These are phyloP conservation scores for Leptatherina wallacei DNA, from an alignment of 2,797 vertebrate species.

Conservation along the genomic window DNA sequence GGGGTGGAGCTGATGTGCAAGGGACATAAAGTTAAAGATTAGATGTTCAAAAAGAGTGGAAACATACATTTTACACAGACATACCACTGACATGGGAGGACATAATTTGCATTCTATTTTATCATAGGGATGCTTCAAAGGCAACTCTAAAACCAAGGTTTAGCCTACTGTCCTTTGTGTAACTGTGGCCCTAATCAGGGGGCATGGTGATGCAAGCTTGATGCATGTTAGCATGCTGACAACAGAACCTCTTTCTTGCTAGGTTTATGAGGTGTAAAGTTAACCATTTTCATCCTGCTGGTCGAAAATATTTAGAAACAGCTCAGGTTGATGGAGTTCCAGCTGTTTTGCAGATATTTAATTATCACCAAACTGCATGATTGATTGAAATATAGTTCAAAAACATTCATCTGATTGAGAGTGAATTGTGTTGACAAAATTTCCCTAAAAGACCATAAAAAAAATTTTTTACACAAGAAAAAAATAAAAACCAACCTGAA, in stretches of 20 bases:
- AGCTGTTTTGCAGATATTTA: background rate
- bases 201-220: background rate
- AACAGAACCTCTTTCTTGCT: background rate
- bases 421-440: background rate
- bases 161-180: background rate
- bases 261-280: background rate
- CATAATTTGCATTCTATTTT: slow-evolving; percentile 29
- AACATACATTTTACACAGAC: background rate
- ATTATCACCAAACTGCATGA: background rate
- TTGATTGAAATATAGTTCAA: background rate
- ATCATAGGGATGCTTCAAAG: slow-evolving; percentile 60
- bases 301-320: background rate
- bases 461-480: background rate
- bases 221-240: background rate
- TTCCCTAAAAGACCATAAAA: background rate
- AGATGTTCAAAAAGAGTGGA: background rate
- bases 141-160: slow-evolving; percentile 24
- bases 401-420: background rate
- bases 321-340: background rate
- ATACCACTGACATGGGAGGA: background rate
- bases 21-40: background rate
- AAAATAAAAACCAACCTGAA: background rate
- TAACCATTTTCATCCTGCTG: background rate
- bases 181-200: background rate
- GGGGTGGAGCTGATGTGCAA: background rate